A percentile compares a stretch with the other conserved stretches of the same genome.
Evolutionary conservation across 2,888 invertebrate species (phyloP).

Genomic region (Meliscaeva auricollis): DNA sequence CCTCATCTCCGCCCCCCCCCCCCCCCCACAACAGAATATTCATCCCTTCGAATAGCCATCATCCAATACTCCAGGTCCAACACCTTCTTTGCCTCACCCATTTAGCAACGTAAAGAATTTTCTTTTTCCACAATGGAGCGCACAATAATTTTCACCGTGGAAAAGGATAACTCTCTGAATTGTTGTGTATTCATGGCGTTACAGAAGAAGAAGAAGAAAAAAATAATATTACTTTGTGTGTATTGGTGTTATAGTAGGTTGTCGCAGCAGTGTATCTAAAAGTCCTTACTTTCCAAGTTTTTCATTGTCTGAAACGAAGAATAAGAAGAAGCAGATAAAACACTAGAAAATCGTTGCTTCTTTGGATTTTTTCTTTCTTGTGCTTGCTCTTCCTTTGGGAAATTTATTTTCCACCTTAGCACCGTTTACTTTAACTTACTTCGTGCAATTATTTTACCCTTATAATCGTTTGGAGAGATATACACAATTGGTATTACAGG

Average conservation of each 20-base stretch:
- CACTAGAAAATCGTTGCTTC: not conserved
- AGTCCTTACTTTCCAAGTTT: constrained; percentile 51
- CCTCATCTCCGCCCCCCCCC: too few species aligned
- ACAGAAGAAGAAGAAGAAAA: too few species aligned
- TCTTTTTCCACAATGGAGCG: constrained; percentile 53
- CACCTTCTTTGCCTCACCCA: not conserved
- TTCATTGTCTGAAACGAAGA: constrained; percentile 49
- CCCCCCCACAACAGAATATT: not conserved
- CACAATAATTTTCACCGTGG: constrained; percentile 70
- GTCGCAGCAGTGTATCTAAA: constrained; percentile 14
- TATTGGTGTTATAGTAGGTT: not conserved
- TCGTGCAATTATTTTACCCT: constrained; percentile 72
- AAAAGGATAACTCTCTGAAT: constrained; percentile 58
- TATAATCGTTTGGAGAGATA: constrained; percentile 70
- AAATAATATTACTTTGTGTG: constrained; percentile 24
- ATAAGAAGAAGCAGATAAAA: not conserved
- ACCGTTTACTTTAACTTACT: constrained; percentile 75
- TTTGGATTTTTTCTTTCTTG: not conserved
- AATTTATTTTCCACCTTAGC: constrained; percentile 74
- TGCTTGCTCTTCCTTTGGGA: constrained; percentile 64
- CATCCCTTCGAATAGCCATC: not conserved
- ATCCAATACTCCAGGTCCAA: not conserved
- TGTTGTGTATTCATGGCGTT: constrained; percentile 31
- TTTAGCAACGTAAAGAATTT: constrained; percentile 52
- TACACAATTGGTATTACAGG: constrained; percentile 1